Percentiles rank a stretch among this genome's conserved stretches.
These are phyloP conservation scores for Scrobipalpa costella DNA, from an alignment of 2,888 invertebrate species.

Conservation along the genomic window DNA sequence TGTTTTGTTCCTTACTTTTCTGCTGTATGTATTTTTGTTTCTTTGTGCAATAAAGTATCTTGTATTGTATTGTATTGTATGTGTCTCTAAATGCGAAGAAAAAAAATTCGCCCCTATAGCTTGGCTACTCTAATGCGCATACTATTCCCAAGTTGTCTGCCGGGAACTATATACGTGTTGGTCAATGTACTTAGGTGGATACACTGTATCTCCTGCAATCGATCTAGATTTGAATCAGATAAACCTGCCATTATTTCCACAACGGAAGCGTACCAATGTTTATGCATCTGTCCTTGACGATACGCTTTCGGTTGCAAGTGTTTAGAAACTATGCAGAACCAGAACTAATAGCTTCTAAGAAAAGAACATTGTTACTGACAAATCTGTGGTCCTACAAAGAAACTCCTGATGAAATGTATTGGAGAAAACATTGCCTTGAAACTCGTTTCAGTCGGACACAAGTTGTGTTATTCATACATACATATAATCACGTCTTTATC, in stretches of 20 bases:
- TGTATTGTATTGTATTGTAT: no score
- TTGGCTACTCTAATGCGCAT: no score
- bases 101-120: no score
- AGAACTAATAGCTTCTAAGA: conserved; percentile 14
- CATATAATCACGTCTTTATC: no score
- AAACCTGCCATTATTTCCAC: not conserved
- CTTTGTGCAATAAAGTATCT: no score
- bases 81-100: no score
- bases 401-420: not conserved
- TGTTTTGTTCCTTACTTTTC: no score
- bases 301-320: not conserved
- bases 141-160: no score
- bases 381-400: not conserved
- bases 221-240: conserved; percentile 10
- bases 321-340: conserved; percentile 1
- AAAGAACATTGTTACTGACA: not conserved
- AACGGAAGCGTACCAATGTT: conserved; percentile 5
- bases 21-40: no score
- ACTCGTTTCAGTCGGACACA: not conserved
- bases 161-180: no score
- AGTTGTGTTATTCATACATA: no score
- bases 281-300: conserved; percentile 1
- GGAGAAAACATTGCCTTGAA: not conserved
- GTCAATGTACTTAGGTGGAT: no score
- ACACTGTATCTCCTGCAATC: not conserved